phyloP scores from a whole-genome alignment of 1,140 invertebrate species.

The Melitaea cinxia region DNA sequence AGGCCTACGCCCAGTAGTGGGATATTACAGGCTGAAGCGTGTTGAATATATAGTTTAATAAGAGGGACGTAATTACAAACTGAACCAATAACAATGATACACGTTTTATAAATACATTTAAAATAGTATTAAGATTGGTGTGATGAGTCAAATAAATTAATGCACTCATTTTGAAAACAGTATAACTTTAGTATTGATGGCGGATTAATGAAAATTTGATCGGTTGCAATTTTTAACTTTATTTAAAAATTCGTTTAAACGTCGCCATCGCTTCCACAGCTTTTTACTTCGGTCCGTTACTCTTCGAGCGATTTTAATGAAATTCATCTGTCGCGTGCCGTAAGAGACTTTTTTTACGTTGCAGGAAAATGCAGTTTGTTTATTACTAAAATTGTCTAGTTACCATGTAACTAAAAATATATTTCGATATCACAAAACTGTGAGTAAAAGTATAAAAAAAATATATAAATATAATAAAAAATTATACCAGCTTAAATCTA shows the following conservation, averaged over 20 bases:
- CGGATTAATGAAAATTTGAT: conserved; percentile 10
- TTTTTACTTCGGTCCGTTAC: conserved; percentile 7
- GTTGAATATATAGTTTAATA: too few relatives aligned
- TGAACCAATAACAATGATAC: too few relatives aligned
- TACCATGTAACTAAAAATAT: background rate
- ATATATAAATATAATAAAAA: too few relatives aligned
- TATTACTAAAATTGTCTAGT: background rate
- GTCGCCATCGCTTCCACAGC: conserved; percentile 2
- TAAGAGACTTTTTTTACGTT: background rate
- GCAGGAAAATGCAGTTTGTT: conserved; percentile 1
- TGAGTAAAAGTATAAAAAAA: too few relatives aligned
- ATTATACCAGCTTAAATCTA: too few relatives aligned
- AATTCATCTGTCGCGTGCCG: conserved; percentile 11
- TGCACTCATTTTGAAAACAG: background rate
- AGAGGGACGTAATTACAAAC: too few relatives aligned
- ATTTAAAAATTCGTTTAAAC: conserved; percentile 24
- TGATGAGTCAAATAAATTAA: conserved; percentile 3
- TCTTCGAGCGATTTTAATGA: conserved; percentile 17
- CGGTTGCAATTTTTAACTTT: conserved; percentile 5
- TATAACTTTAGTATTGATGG: conserved; percentile 1
- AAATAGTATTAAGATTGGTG: too few relatives aligned
- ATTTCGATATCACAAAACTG: background rate
- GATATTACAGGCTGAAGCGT: too few relatives aligned
- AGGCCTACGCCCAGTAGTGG: too few relatives aligned
- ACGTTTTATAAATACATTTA: too few relatives aligned